Evolutionary conservation across 2,113 vertebrate genomes (phyloP).

Genomic region (Microtus ochrogaster): DNA sequence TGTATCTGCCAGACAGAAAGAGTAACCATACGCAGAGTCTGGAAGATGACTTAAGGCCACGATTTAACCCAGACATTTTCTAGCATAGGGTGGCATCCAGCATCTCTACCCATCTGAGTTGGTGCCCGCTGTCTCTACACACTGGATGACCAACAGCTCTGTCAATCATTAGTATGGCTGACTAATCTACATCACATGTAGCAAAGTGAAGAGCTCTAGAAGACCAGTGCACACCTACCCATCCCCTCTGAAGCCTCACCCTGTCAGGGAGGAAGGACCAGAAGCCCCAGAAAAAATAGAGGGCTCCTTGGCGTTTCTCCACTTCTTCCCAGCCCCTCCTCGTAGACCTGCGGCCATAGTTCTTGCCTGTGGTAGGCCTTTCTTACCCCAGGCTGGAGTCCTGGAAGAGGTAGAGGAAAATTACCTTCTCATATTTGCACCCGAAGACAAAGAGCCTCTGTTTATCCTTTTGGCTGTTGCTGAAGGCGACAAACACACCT

Average conservation of each 20-base stretch:
- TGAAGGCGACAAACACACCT: constrained; percentile 87
- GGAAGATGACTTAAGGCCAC: neutral
- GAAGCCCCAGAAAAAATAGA: neutral
- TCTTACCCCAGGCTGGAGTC: neutral
- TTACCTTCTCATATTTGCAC: constrained; percentile 91
- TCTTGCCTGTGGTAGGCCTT: neutral
- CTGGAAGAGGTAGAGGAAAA: neutral
- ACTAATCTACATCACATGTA: neutral
- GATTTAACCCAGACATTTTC: neutral
- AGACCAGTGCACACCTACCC: neutral
- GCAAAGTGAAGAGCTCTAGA: neutral
- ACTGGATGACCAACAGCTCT: neutral
- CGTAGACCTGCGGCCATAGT: neutral
- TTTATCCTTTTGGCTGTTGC: constrained; percentile 90
- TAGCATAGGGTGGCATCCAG: neutral
- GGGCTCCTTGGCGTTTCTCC: neutral
- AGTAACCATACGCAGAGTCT: neutral
- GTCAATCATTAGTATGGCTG: rapidly evolving
- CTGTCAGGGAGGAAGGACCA: neutral
- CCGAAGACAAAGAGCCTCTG: constrained; percentile 84
- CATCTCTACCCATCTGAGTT: neutral
- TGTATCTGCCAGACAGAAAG: neutral
- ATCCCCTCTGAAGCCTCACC: neutral
- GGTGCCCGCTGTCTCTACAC: neutral
- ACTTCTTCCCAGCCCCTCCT: neutral